Base-by-base conservation (phyloP, 1,140 invertebrate species). In the Microplitis demolitor region DNA sequence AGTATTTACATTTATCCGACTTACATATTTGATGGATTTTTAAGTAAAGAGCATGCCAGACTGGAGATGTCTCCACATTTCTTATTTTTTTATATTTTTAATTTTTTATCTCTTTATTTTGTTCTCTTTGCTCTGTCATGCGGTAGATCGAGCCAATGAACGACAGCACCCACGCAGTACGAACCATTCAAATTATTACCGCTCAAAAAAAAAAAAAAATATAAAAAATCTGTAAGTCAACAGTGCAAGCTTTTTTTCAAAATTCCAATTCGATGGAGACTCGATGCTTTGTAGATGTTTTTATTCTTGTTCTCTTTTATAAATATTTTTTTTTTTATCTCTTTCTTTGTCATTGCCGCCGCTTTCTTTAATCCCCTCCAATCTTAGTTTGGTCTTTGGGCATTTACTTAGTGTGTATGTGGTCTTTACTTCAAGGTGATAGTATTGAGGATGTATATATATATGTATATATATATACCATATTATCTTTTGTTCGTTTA, bases 211-310 rank as follows among this genome's bases (percentile, higher is more conserved):
- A 61, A 8, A 50, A 82, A 82, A 78, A 74, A 77, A 76, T n/a
- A n/a, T n/a, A 78, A 79, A 77, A 78, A 81, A 78, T 74, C 78
- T 74, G 76, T 78, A 80, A 81, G 78, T 75, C 75, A 75, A 37
- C 66, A 70, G 66, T 69, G 64, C 50, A 72, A 69, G 73, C 70
- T 73, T 75, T 74, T 24, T 78, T 76, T 67, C 73, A 70, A 62
- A 24, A 74, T 77, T 76, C 72, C 74, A 74, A 76, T 11, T 60
- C 24, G 58, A 24, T 24, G 24, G 24, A 64, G 35, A 3, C 39
- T 53, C 45, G 8, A 13, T 4, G n/a, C n/a, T 9, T 64, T 8
- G n/a, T 64, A 9, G 31, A n/a, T 39, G 6, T 31, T 53, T 39
- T 51, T 34, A 11, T 66, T 63, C 35, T 63, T n/a, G 4, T 13